These are phyloP conservation scores for Lampropteryx suffumata DNA, from an alignment of 2,888 invertebrate genomes.

Conservation along the genomic window DNA sequence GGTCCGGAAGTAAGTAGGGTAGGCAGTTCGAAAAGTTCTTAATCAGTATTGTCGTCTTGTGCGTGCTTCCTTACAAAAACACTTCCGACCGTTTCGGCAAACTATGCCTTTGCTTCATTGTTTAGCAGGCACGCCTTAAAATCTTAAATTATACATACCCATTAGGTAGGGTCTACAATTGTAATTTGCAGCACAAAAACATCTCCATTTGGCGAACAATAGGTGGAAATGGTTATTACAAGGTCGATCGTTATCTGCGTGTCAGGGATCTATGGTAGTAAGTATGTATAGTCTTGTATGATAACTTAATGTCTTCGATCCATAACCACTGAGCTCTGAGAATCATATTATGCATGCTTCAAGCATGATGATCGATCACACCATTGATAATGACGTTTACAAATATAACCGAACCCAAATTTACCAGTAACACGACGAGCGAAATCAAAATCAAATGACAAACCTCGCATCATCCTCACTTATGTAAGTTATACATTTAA, in stretches of 20 bases:
- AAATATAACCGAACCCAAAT: no score
- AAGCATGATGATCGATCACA: no score
- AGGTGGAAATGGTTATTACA: slow-evolving; percentile 45
- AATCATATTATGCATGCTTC: neutral
- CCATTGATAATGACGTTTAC: no score
- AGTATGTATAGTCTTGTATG: neutral
- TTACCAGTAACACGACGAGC: no score
- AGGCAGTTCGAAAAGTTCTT: slow-evolving; percentile 40
- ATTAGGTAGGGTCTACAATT: slow-evolving; percentile 39
- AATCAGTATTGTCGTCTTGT: slow-evolving; percentile 36
- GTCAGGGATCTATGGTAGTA: slow-evolving; percentile 15
- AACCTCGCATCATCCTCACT: no score
- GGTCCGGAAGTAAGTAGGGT: slow-evolving; percentile 55
- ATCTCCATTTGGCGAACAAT: slow-evolving; percentile 45
- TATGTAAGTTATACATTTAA: neutral
- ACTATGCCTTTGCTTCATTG: slow-evolving; percentile 31
- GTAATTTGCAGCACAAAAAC: slow-evolving; percentile 41
- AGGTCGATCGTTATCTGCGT: slow-evolving; percentile 36
- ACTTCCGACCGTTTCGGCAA: slow-evolving; percentile 36
- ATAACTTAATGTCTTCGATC: slow-evolving; percentile 5
- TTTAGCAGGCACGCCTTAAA: slow-evolving; percentile 33
- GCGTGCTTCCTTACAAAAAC: slow-evolving; percentile 37
- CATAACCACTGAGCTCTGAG: neutral
- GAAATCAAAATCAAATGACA: no score
- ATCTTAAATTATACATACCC: slow-evolving; percentile 25